Evolutionary conservation across 2,797 vertebrate species (phyloP).

Genomic region (Esox lucius): DNA sequence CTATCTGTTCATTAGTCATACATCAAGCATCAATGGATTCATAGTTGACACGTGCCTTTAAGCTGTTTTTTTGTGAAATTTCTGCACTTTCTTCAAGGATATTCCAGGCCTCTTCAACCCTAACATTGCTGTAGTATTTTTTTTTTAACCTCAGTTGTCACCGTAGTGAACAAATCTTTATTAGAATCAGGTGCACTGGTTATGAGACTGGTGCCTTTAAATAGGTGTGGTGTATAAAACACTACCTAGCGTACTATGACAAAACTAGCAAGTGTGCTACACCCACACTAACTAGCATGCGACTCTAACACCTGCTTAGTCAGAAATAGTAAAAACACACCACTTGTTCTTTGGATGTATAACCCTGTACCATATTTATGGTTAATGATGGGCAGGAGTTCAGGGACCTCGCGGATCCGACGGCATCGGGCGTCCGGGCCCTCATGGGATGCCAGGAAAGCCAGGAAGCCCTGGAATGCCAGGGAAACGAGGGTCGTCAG

Average conservation of each 20-base stretch:
- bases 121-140: background rate
- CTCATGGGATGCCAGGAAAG: conserved; percentile 73
- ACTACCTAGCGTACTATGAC: no score
- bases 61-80: background rate
- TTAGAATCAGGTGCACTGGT: no score
- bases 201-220: background rate
- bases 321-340: background rate
- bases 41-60: background rate
- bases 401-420: conserved; percentile 75
- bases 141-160: no score
- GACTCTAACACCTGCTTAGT: background rate
- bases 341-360: background rate
- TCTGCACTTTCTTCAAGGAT: background rate
- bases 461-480: conserved; percentile 67
- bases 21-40: background rate
- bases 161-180: no score
- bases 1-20: background rate
- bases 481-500: conserved; percentile 73
- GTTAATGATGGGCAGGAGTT: conserved; percentile 59
- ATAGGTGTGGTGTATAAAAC: background rate
- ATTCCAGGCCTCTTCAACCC: background rate
- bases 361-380: background rate
- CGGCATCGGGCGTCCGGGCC: conserved; percentile 72
- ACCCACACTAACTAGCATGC: background rate
- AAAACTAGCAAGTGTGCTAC: no score